Conservation (phyloP, 2,797 vertebrate species). For the Gallinago solitaria region DNA sequence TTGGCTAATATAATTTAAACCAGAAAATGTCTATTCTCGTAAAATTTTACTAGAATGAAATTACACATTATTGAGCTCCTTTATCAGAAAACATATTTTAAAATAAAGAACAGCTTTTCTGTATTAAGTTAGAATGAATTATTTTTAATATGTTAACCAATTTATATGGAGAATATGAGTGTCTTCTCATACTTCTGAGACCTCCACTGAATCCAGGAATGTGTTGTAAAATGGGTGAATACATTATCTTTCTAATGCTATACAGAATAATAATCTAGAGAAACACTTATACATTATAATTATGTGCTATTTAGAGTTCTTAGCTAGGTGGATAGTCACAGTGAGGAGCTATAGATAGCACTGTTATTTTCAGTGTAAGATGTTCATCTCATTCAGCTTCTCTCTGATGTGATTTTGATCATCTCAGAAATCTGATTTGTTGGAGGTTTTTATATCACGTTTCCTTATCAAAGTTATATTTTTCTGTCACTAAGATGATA, state of each 20-base stretch:
- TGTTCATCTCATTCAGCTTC: background rate
- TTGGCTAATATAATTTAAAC: background rate
- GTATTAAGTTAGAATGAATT: background rate
- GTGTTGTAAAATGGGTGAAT: background rate
- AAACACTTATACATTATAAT: constrained; percentile 5
- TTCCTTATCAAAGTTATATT: background rate
- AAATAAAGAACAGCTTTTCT: background rate
- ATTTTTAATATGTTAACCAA: background rate
- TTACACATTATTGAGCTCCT: background rate
- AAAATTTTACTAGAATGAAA: constrained; percentile 15
- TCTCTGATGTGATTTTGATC: background rate
- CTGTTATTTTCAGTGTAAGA: constrained; percentile 27
- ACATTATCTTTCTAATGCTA: background rate
- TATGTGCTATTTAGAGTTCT: constrained; percentile 3
- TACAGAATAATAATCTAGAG: constrained; percentile 22
- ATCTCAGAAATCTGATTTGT: background rate
- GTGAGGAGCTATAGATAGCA: constrained; percentile 21
- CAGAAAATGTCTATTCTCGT: background rate
- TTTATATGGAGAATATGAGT: background rate
- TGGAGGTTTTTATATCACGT: background rate
- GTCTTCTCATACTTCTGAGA: background rate
- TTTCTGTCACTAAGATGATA: background rate
- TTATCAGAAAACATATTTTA: constrained; percentile 18
- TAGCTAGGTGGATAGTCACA: background rate
- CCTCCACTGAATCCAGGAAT: background rate